Evolutionary conservation across 1,140 invertebrate genomes (phyloP).

Genomic region (Drosophila funebris): DNA sequence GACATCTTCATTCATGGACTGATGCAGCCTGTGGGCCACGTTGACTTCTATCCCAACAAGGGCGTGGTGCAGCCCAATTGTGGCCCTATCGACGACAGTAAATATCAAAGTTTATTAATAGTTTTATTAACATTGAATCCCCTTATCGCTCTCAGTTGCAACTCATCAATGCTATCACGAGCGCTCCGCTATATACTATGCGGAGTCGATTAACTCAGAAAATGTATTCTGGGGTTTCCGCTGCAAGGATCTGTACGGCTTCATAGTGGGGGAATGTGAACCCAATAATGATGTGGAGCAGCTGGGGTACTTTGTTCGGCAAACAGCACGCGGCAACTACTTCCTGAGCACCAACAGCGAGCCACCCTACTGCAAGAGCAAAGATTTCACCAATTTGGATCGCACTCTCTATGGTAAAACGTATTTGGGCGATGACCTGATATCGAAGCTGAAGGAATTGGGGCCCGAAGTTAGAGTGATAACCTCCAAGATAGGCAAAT

Average conservation of each 20-base stretch:
- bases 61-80: slow-evolving; percentile 40
- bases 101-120: background rate
- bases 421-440: slow-evolving; percentile 13
- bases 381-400: background rate
- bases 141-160: background rate
- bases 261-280: background rate
- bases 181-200: slow-evolving; percentile 34
- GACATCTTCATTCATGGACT: slow-evolving; percentile 43
- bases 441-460: background rate
- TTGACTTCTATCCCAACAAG: slow-evolving; percentile 47
- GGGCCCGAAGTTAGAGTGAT: background rate
- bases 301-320: slow-evolving; percentile 10
- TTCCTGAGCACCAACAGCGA: slow-evolving; percentile 23
- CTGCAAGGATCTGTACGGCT: slow-evolving; percentile 15
- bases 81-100: slow-evolving; percentile 11
- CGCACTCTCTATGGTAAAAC: slow-evolving; percentile 8
- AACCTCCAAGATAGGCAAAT: background rate
- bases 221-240: slow-evolving; percentile 9
- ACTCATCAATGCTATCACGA: slow-evolving; percentile 36
- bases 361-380: slow-evolving; percentile 25
- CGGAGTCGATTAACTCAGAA: slow-evolving; percentile 25
- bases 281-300: background rate
- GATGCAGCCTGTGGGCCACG: slow-evolving; percentile 29
- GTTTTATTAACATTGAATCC: background rate
- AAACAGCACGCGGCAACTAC: slow-evolving; percentile 30